phyloP scores from a whole-genome alignment of 2,888 invertebrate genomes.

The Thymelicus sylvestris region DNA sequence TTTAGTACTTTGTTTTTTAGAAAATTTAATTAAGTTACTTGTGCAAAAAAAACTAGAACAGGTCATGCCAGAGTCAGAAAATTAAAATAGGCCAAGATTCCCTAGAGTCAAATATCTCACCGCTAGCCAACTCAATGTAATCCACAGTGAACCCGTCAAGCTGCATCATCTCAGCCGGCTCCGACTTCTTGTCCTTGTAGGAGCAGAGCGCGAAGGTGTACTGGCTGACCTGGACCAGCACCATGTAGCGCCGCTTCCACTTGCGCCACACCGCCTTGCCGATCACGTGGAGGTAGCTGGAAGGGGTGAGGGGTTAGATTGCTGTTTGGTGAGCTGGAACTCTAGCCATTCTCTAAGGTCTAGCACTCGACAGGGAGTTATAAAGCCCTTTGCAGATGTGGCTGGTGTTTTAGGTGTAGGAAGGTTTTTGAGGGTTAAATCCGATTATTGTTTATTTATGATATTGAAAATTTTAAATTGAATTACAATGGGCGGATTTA shows the following conservation, averaged over 20 bases:
- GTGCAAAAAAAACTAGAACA: too few species aligned
- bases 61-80: too few species aligned
- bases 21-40: too few species aligned
- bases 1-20: too few species aligned
- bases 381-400: not conserved
- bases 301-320: not conserved
- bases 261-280: constrained; percentile 99
- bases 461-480: too few species aligned
- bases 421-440: too few species aligned
- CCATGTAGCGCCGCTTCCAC: constrained; percentile 99
- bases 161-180: constrained; percentile 99
- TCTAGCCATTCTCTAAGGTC: constrained; percentile 5
- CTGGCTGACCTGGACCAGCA: constrained; percentile 99
- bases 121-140: constrained; percentile 98
- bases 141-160: constrained; percentile 99
- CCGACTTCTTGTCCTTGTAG: constrained; percentile 99
- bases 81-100: not conserved
- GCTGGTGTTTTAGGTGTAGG: not conserved
- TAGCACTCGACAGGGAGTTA: constrained; percentile 3
- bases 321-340: not conserved
- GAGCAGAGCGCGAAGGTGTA: constrained; percentile 99
- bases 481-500: too few species aligned
- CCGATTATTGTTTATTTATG: too few species aligned
- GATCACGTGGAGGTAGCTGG: constrained; percentile 93
- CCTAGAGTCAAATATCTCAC: constrained; percentile 78